Evolutionary conservation across 2,888 invertebrate species (phyloP).

Genomic region (Phymatocera aterrima): DNA sequence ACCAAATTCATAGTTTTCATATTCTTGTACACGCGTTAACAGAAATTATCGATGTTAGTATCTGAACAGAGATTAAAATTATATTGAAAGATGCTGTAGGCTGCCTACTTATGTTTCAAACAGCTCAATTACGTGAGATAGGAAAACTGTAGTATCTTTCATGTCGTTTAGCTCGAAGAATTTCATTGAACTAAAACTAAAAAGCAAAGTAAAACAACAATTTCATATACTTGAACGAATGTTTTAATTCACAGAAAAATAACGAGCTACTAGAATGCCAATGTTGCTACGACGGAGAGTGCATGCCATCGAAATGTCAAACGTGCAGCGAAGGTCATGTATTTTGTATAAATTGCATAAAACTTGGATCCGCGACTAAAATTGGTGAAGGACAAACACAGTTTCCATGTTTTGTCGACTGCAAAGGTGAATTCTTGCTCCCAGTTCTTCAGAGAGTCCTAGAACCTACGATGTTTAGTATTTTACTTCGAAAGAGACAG

Average conservation of each 20-base stretch:
- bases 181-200: not conserved
- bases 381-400: slow-evolving; percentile 73
- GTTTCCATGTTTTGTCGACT: slow-evolving; percentile 75
- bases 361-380: slow-evolving; percentile 69
- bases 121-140: too few relatives aligned
- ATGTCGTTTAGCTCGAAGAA: too few relatives aligned
- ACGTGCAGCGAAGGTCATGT: slow-evolving; percentile 70
- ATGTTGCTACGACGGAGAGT: slow-evolving; percentile 78
- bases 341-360: slow-evolving; percentile 76
- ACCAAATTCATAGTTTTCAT: too few relatives aligned
- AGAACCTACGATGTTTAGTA: slow-evolving; percentile 73
- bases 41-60: too few relatives aligned
- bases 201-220: not conserved
- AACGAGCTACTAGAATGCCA: slow-evolving; percentile 75
- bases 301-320: slow-evolving; percentile 64
- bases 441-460: slow-evolving; percentile 70
- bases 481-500: slow-evolving; percentile 73
- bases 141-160: too few relatives aligned
- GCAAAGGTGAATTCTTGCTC: slow-evolving; percentile 72
- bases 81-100: too few relatives aligned
- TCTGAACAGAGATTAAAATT: too few relatives aligned
- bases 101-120: too few relatives aligned
- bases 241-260: slow-evolving; percentile 56
- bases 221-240: not conserved
- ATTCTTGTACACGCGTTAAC: too few relatives aligned